phyloP scores from a whole-genome alignment of 2,797 vertebrate species.

The Clangula hyemalis region DNA sequence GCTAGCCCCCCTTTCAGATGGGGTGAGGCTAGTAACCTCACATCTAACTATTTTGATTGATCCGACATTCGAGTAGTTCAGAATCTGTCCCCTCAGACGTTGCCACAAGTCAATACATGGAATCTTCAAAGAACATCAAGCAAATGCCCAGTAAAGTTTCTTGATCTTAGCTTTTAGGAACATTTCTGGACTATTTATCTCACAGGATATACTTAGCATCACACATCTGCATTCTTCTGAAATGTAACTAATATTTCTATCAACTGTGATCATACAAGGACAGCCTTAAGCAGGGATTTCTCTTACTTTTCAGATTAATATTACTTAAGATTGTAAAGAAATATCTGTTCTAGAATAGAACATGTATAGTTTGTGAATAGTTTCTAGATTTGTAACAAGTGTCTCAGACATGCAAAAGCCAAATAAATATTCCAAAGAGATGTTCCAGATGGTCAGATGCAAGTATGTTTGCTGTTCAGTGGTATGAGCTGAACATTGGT shows the following conservation, averaged over 20 bases:
- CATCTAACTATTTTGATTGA: neutral
- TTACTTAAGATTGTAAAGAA: neutral
- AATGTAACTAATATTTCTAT: neutral
- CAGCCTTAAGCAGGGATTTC: neutral
- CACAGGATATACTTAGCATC: neutral
- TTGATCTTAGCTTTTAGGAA: neutral
- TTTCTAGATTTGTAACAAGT: neutral
- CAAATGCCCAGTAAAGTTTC: neutral
- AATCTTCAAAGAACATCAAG: neutral
- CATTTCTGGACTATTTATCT: neutral
- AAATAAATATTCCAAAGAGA: neutral
- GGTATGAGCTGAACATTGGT: neutral
- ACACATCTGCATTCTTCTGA: neutral
- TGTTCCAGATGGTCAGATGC: neutral
- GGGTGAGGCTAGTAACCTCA: neutral
- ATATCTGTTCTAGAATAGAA: neutral
- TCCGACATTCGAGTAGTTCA: neutral
- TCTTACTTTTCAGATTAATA: neutral
- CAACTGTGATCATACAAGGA: neutral
- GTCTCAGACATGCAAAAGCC: neutral
- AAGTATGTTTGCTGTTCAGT: neutral
- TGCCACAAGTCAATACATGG: neutral
- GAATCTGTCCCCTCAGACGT: neutral
- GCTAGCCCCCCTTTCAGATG: neutral
- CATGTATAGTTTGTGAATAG: neutral